Evolutionary conservation across 2,888 invertebrate genomes (phyloP).

Genomic region (Ceratothoa steindachneri): DNA sequence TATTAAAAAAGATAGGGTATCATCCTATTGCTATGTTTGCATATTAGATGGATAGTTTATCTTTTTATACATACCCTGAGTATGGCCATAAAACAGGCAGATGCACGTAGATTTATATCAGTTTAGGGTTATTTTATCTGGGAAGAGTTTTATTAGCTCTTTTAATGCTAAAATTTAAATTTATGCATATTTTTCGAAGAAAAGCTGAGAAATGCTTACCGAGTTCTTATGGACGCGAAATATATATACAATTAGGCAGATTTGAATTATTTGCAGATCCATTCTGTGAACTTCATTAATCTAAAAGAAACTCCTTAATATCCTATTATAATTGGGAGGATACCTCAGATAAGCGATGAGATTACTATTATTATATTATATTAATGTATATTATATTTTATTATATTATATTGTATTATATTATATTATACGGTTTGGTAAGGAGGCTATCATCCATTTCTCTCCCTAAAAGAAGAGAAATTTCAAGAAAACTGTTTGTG

Average conservation of each 20-base stretch:
- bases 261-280: neutral
- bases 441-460: too few species aligned
- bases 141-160: neutral
- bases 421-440: too few species aligned
- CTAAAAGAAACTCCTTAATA: neutral
- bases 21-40: neutral
- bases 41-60: slow-evolving; percentile 1
- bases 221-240: neutral
- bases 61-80: neutral
- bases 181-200: neutral
- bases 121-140: neutral
- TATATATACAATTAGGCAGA: neutral
- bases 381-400: too few species aligned
- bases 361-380: too few species aligned
- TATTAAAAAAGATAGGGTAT: neutral
- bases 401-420: too few species aligned
- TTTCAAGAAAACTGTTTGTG: too few species aligned
- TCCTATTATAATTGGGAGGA: too few species aligned
- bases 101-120: neutral
- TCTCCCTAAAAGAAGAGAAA: too few species aligned
- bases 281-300: neutral
- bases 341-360: too few species aligned
- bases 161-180: neutral
- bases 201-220: neutral
- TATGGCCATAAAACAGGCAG: neutral